phyloP scores from a whole-genome alignment of 2,113 vertebrate genomes.

The Gymnorhina tibicen region DNA sequence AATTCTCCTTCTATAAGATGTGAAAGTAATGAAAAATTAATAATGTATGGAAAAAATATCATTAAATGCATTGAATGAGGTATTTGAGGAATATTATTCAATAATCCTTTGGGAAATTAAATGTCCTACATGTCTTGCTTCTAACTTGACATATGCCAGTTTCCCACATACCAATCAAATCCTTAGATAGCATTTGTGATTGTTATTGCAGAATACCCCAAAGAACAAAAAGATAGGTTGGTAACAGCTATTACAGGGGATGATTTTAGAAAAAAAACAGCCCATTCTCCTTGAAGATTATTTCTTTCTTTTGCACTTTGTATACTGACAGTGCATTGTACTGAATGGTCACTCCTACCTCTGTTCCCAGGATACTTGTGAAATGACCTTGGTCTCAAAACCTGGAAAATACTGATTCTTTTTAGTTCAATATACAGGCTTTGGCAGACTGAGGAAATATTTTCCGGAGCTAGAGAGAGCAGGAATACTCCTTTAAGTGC shows the following conservation, averaged over 20 bases:
- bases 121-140: neutral
- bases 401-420: neutral
- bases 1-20: neutral
- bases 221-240: neutral
- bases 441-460: neutral
- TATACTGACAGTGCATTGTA: neutral
- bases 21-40: constrained; percentile 27
- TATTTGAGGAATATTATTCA: neutral
- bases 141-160: neutral
- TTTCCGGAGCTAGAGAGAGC: neutral
- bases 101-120: neutral
- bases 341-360: neutral
- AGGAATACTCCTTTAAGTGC: neutral
- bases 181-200: neutral
- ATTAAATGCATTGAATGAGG: neutral
- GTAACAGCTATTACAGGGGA: neutral
- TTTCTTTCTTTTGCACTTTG: neutral
- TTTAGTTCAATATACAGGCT: neutral
- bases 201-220: neutral
- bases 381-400: neutral
- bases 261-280: neutral
- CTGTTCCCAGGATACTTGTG: neutral
- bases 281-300: neutral
- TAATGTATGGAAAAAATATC: neutral
- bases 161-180: neutral